Conservation (phyloP, 2,113 vertebrate genomes). For the Salvelinus namaycush region DNA sequence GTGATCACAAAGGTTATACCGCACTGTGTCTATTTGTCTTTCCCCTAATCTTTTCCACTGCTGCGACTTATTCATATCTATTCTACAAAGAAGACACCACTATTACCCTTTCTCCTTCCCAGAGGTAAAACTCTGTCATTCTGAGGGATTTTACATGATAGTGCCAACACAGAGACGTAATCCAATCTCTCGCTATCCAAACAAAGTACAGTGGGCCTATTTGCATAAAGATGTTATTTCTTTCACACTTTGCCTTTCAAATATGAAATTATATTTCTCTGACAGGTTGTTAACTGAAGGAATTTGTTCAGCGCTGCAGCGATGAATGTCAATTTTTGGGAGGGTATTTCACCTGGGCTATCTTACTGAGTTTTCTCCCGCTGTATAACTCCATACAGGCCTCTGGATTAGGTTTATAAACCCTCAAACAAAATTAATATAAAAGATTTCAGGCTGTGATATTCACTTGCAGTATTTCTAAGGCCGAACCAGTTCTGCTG, state of each 20-base stretch:
- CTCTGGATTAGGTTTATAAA: slow-evolving; percentile 38
- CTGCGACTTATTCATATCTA: slow-evolving; percentile 8
- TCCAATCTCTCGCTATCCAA: slow-evolving; percentile 51
- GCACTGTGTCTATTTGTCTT: slow-evolving; percentile 1
- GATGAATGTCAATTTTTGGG: slow-evolving; percentile 24
- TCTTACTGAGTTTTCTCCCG: slow-evolving; percentile 12
- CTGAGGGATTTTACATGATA: slow-evolving; percentile 44
- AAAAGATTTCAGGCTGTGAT: background rate
- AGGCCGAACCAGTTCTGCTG: slow-evolving; percentile 23
- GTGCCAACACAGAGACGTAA: slow-evolving; percentile 41
- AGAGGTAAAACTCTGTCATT: slow-evolving; percentile 28
- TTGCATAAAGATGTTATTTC: slow-evolving; percentile 51
- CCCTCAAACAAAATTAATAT: background rate
- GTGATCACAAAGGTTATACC: background rate
- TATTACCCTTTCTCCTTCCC: slow-evolving; percentile 40
- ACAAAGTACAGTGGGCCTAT: slow-evolving; percentile 42
- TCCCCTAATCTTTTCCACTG: slow-evolving; percentile 2
- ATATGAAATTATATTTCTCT: slow-evolving; percentile 34
- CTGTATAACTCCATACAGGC: background rate
- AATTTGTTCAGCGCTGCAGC: slow-evolving; percentile 14
- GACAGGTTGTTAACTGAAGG: slow-evolving; percentile 29
- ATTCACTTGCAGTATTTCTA: slow-evolving; percentile 19
- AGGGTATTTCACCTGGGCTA: slow-evolving; percentile 18
- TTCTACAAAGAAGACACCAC: slow-evolving; percentile 9
- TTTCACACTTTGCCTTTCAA: slow-evolving; percentile 29